Percentiles rank a stretch among this genome's conserved stretches.
Evolutionary conservation across 2,888 invertebrate species (phyloP).

Genomic region (Macrosoma leucophasiata): DNA sequence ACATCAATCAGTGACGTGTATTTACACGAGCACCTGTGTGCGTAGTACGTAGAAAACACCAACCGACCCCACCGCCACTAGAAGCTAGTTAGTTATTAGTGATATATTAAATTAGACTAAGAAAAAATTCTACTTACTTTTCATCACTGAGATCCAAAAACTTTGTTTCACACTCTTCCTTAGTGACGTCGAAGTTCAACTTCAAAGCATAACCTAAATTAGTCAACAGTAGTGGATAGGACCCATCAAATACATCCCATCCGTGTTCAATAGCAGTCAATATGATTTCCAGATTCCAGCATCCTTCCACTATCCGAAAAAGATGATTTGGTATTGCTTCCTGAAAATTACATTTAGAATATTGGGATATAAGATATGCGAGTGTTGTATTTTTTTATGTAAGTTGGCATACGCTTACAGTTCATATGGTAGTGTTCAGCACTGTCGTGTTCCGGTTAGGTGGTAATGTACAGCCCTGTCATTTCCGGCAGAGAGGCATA

Average conservation of each 20-base stretch:
- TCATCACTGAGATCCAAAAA: slow-evolving; percentile 76
- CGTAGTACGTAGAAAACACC: too few relatives aligned
- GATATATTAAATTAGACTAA: background rate
- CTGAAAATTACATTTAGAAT: slow-evolving; percentile 69
- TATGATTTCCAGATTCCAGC: slow-evolving; percentile 84
- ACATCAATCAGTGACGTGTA: too few relatives aligned
- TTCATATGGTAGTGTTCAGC: too few relatives aligned
- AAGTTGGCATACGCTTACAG: too few relatives aligned
- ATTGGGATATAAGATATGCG: too few relatives aligned
- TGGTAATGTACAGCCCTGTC: too few relatives aligned
- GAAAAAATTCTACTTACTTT: slow-evolving; percentile 44
- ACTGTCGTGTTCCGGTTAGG: too few relatives aligned
- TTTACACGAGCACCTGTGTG: too few relatives aligned
- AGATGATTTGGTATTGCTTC: slow-evolving; percentile 79
- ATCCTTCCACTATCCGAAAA: slow-evolving; percentile 83
- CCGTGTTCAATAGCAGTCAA: slow-evolving; percentile 84
- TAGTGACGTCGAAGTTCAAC: slow-evolving; percentile 66
- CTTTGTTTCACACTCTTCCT: slow-evolving; percentile 47
- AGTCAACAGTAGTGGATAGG: slow-evolving; percentile 84
- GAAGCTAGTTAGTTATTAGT: too few relatives aligned
- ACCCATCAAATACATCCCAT: slow-evolving; percentile 92
- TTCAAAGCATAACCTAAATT: slow-evolving; percentile 81
- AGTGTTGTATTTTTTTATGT: too few relatives aligned
- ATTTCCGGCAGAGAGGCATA: too few relatives aligned
- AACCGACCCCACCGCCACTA: too few relatives aligned